Conservation (phyloP, 1,140 invertebrate genomes). For the Acarapis woodi region DNA sequence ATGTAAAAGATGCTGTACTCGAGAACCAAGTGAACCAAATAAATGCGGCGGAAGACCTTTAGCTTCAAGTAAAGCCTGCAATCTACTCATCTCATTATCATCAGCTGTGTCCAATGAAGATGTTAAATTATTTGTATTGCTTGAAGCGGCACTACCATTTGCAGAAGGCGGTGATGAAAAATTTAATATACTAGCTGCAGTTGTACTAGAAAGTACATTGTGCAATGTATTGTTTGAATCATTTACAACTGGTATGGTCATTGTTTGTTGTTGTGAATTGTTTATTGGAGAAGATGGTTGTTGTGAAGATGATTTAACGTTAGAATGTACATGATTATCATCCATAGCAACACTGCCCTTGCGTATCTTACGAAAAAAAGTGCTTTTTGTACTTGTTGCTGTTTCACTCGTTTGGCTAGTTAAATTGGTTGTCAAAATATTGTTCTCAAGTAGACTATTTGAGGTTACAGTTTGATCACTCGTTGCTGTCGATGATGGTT, state of each 20-base stretch:
- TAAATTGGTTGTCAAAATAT: no score
- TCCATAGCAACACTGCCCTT: no score
- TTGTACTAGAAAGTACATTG: not conserved
- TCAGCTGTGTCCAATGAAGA: no score
- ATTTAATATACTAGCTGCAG: not conserved
- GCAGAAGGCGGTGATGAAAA: not conserved
- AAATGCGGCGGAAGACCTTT: constrained; percentile 76
- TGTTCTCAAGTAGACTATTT: no score
- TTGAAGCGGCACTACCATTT: not conserved
- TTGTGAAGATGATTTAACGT: no score
- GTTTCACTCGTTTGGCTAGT: no score
- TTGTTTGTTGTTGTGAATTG: not conserved
- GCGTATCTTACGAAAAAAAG: no score
- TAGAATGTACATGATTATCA: no score
- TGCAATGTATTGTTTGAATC: not conserved
- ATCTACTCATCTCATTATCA: constrained; percentile 20
- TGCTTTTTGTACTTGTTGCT: no score
- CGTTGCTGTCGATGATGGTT: no score
- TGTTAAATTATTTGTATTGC: constrained; percentile 16
- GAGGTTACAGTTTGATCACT: no score
- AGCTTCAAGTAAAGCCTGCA: constrained; percentile 45
- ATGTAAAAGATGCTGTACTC: constrained; percentile 89
- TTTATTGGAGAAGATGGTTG: no score
- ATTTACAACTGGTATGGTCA: not conserved
- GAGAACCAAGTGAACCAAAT: constrained; percentile 68